phyloP scores from a whole-genome alignment of 2,113 vertebrate genomes.

The Onychorhynchus coronatus region DNA sequence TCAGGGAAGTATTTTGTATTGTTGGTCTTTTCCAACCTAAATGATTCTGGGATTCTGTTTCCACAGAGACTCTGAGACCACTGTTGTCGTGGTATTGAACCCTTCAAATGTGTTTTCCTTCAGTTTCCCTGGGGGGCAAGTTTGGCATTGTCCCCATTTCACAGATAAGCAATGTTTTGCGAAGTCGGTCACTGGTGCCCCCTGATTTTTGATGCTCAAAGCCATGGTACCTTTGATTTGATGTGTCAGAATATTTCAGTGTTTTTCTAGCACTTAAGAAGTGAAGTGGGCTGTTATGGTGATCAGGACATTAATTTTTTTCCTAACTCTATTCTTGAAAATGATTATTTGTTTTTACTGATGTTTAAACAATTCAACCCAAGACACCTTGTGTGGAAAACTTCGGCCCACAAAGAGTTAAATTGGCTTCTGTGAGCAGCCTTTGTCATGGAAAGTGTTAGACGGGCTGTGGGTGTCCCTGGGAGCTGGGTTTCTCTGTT shows the following conservation, averaged over 20 bases:
- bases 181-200: background rate
- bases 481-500: background rate
- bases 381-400: background rate
- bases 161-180: background rate
- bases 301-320: background rate
- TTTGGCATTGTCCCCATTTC: background rate
- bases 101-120: background rate
- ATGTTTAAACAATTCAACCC: background rate
- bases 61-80: background rate
- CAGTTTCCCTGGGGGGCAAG: background rate
- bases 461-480: constrained; percentile 22
- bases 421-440: background rate
- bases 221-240: background rate
- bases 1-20: background rate
- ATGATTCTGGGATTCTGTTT: background rate
- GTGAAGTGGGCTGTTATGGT: background rate
- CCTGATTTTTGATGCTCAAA: background rate
- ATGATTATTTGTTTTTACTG: background rate
- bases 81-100: background rate
- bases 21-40: background rate
- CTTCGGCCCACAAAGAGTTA: background rate
- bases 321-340: background rate
- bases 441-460: constrained; percentile 49
- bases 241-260: background rate
- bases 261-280: background rate